These are phyloP conservation scores for Mimumesa dahlbomi DNA, from an alignment of 2,888 invertebrate genomes.

Conservation along the genomic window DNA sequence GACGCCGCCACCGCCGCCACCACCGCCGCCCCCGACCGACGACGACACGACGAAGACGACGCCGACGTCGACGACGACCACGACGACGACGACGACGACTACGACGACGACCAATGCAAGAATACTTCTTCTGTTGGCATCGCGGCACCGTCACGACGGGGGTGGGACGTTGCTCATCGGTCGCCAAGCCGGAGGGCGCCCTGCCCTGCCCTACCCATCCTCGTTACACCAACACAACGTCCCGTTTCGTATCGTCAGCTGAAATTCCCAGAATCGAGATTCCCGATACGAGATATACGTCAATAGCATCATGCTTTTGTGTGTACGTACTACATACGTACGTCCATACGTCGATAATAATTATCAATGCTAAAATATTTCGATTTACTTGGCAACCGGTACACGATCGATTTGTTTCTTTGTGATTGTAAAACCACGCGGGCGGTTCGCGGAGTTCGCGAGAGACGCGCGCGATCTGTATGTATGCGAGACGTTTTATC, in stretches of 20 bases:
- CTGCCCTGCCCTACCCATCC: constrained; percentile 46
- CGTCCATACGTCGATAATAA: too few relatives aligned
- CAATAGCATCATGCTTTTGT: constrained; percentile 19
- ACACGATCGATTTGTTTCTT: not conserved
- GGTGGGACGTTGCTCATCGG: constrained; percentile 59
- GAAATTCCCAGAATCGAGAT: constrained; percentile 48
- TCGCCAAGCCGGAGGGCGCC: constrained; percentile 68
- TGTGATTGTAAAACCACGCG: too few relatives aligned
- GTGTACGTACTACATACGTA: too few relatives aligned
- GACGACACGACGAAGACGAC: constrained; percentile 42
- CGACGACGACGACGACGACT: constrained; percentile 42
- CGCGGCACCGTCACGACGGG: constrained; percentile 60
- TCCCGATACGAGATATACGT: constrained; percentile 33
- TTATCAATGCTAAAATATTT: not conserved
- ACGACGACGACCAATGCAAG: constrained; percentile 64
- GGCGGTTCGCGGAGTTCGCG: too few relatives aligned
- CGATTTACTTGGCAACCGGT: not conserved
- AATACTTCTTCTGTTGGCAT: constrained; percentile 69
- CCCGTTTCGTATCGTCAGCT: constrained; percentile 39
- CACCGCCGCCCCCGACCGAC: too few relatives aligned
- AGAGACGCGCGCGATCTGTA: too few relatives aligned
- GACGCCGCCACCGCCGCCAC: too few relatives aligned
- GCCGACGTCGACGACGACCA: too few relatives aligned
- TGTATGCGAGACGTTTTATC: too few relatives aligned
- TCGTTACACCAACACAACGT: constrained; percentile 37